Base-by-base conservation (phyloP, 35 echinoderm and acorn worm genomes). In the Heliocidaris erythrogramma region DNA sequence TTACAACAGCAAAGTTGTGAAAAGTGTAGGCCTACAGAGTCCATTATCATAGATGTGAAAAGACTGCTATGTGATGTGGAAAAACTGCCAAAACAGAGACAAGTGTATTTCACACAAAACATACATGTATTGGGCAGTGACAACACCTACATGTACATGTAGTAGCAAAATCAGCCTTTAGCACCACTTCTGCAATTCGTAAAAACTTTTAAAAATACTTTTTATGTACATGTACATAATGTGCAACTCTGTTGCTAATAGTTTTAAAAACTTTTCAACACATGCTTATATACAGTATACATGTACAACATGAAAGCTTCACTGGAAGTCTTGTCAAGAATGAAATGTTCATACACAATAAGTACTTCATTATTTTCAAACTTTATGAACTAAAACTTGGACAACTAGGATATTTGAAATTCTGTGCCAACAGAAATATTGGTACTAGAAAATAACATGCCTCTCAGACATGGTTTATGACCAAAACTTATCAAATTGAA, bases 301-400 rank as follows among this genome's bases (percentile, higher is more conserved):
- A n/a, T n/a, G n/a, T 78, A n/a, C 65, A 78, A 78, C 65, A 78
- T 78, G 27, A 78, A 27, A 78, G 65, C 47, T 89, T 14, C 7
- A n/a, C 87, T 89, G 87, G 87, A 89, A 89, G 87, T 89, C 87
- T 89, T 89, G 87, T 47, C 87, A 89, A 78, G 21, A 78, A 78
- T 78, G 65, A 78, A n/a, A 18, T 78, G 65, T 78, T 21, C 18
- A n/a, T 78, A 78, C 65, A 78, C 21, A 78, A 78, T 78, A 78
- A 78, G 65, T 78, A 78, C 65, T 27, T 78, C 8, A 27, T 78
- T 24, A 78, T 78, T n/a, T 69, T 78, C 13, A n/a, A n/a, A n/a
- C 14, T 4, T 78, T 78, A n/a, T 78, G 6, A 10, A 56, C 14
- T 56, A 0, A 56, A 56, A 56, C 2, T 13, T 56, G 52, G 52